A percentile compares a stretch with the other conserved stretches of the same genome.
These are phyloP conservation scores for Globicephala melas DNA, from an alignment of 2,113 vertebrate genomes.

Conservation along the genomic window DNA sequence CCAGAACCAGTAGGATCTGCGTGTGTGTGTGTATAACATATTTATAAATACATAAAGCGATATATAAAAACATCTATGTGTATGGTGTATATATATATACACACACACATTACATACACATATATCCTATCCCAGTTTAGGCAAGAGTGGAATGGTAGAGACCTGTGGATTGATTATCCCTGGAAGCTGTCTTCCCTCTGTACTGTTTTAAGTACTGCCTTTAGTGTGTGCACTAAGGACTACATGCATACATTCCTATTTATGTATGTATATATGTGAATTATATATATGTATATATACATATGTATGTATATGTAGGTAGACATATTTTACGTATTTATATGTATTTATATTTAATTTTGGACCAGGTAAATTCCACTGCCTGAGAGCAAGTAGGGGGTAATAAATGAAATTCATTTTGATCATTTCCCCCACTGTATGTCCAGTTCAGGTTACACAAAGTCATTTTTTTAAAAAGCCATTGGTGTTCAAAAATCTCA, in stretches of 20 bases:
- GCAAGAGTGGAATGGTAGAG: accelerated
- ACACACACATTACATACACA: background rate
- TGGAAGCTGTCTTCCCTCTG: background rate
- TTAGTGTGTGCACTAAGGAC: background rate
- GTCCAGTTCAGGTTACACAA: background rate
- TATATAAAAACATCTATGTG: background rate
- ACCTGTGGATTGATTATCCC: background rate
- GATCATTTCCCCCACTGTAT: background rate
- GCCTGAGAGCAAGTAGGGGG: background rate
- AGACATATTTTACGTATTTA: background rate
- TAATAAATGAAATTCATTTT: background rate
- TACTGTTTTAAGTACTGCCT: background rate
- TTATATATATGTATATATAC: background rate
- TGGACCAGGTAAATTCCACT: background rate
- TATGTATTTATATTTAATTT: background rate
- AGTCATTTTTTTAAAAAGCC: background rate
- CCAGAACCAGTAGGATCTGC: background rate
- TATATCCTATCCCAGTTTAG: background rate
- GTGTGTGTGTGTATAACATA: background rate
- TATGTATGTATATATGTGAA: background rate
- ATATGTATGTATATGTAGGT: background rate
- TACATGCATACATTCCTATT: background rate
- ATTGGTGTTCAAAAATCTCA: background rate
- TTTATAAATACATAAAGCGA: background rate
- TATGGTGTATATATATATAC: background rate